A percentile compares a stretch with the other conserved stretches of the same genome.
phyloP scores from a whole-genome alignment of 2,888 invertebrate species.

The Coenonympha arcania region DNA sequence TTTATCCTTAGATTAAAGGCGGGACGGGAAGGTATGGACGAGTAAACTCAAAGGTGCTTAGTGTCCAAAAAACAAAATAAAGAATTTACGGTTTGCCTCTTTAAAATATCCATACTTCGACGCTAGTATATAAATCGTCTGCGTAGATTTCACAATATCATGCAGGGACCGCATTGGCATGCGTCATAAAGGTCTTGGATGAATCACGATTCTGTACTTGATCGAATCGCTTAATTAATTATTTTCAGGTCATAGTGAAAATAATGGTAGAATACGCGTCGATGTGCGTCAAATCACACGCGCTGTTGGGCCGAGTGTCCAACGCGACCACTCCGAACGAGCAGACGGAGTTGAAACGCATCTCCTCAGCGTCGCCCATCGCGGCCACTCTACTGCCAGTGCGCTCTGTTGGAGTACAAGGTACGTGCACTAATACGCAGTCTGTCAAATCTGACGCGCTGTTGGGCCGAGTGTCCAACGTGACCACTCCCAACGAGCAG shows the following conservation, averaged over 20 bases:
- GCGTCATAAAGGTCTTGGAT: too few species aligned
- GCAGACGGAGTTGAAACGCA: conserved; percentile 78
- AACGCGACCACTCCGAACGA: conserved; percentile 85
- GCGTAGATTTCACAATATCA: too few species aligned
- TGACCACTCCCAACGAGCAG: conserved; percentile 84
- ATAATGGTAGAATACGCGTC: conserved; percentile 95
- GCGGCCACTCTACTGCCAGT: conserved; percentile 92
- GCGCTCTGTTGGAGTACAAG: conserved; percentile 97
- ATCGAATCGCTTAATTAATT: not conserved
- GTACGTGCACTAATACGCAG: conserved; percentile 81
- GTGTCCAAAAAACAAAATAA: too few species aligned
- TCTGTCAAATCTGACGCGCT: conserved; percentile 95
- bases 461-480: conserved; percentile 87
- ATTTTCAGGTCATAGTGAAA: conserved; percentile 85
- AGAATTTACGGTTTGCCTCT: too few species aligned
- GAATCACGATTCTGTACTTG: too few species aligned
- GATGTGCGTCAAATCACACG: conserved; percentile 94
- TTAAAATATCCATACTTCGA: too few species aligned
- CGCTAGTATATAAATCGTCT: too few species aligned
- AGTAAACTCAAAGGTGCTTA: too few species aligned
- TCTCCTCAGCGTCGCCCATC: conserved; percentile 81
- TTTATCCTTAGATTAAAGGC: too few species aligned
- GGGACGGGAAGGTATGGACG: too few species aligned
- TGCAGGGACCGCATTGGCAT: too few species aligned
- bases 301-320: conserved; percentile 88